These are phyloP conservation scores for Microhierax caerulescens DNA, from an alignment of 2,797 vertebrate species.

Conservation along the genomic window DNA sequence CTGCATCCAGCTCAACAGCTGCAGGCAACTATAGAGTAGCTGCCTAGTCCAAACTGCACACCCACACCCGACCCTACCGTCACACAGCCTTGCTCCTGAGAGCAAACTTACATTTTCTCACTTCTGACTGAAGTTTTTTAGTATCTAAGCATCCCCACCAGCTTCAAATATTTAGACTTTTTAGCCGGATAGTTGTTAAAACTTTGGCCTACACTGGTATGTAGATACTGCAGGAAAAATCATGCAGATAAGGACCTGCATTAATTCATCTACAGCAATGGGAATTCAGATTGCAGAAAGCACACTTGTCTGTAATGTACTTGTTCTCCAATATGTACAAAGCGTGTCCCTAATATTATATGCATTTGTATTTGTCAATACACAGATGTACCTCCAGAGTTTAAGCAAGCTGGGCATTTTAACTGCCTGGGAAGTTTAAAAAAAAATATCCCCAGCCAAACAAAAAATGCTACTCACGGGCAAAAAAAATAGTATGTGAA, in stretches of 20 bases:
- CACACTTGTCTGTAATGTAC: background rate
- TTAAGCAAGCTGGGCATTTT: background rate
- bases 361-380: background rate
- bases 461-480: background rate
- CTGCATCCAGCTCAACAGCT: background rate
- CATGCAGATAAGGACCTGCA: background rate
- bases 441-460: background rate
- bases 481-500: background rate
- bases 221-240: background rate
- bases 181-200: background rate
- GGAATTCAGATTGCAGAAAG: background rate
- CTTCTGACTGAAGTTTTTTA: background rate
- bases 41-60: background rate
- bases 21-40: background rate
- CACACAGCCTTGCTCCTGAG: background rate
- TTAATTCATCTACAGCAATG: background rate
- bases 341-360: background rate
- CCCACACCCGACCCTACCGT: rapidly evolving
- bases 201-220: background rate
- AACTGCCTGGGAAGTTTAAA: background rate
- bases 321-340: background rate
- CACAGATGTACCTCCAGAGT: background rate
- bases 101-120: background rate
- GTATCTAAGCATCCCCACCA: background rate
- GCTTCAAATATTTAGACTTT: background rate